Conservation (phyloP, 2,888 invertebrate genomes). For the Panopea generosa region DNA sequence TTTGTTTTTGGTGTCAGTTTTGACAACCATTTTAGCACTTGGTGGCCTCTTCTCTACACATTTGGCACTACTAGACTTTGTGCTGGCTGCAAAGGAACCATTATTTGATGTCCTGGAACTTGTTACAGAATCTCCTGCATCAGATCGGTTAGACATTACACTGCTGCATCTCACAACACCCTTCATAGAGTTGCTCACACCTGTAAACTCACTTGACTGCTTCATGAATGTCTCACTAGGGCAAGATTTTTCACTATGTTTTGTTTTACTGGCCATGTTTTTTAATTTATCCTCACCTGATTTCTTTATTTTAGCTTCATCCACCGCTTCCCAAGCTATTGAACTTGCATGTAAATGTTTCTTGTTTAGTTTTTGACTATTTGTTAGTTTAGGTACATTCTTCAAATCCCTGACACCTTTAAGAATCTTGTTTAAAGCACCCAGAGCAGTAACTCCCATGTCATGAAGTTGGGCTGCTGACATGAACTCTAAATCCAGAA, state of each 20-base stretch:
- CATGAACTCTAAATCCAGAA: slow-evolving; percentile 72
- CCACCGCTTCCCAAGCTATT: slow-evolving; percentile 54
- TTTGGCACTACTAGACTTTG: slow-evolving; percentile 55
- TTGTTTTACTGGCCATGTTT: slow-evolving; percentile 13
- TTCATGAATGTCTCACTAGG: slow-evolving; percentile 18
- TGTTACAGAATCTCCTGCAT: slow-evolving; percentile 18
- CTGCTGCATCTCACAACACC: slow-evolving; percentile 28
- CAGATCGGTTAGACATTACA: slow-evolving; percentile 46
- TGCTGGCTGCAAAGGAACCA: slow-evolving; percentile 48
- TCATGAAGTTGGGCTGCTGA: slow-evolving; percentile 72
- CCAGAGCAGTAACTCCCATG: slow-evolving; percentile 78
- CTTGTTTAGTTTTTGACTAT: background rate
- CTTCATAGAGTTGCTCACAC: slow-evolving; percentile 11
- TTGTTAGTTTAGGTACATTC: background rate
- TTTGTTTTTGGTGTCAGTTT: slow-evolving; percentile 13
- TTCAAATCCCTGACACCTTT: slow-evolving; percentile 72
- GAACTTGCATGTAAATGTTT: slow-evolving; percentile 31
- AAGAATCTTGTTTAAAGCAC: slow-evolving; percentile 78
- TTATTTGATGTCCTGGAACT: slow-evolving; percentile 20
- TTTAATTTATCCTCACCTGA: background rate
- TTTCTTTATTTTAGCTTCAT: slow-evolving; percentile 4
- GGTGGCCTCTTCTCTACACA: slow-evolving; percentile 54
- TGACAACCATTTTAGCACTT: slow-evolving; percentile 42
- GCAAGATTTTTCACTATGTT: slow-evolving; percentile 20
- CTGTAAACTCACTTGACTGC: slow-evolving; percentile 4